A percentile compares a stretch with the other conserved stretches of the same genome.
These are phyloP conservation scores for Parazoanthus swiftii DNA, from an alignment of 92 coral and sea anemone genomes.

Conservation along the genomic window DNA sequence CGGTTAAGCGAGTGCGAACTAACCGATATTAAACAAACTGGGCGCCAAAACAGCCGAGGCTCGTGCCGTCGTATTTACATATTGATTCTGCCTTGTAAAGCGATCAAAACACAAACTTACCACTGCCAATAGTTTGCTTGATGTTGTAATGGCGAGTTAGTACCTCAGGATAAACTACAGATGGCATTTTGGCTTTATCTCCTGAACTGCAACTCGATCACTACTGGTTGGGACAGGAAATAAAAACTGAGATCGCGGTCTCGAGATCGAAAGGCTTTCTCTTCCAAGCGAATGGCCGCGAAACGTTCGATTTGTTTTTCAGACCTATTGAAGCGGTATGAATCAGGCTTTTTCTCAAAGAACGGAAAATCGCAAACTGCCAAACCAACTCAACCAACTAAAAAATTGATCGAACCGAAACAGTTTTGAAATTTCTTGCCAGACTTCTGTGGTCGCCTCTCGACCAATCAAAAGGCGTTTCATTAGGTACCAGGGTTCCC, in stretches of 20 bases:
- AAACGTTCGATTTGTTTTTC: background rate
- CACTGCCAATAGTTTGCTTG: constrained; percentile 94
- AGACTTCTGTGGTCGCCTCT: background rate
- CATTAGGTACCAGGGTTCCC: constrained; percentile 10
- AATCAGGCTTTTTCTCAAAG: background rate
- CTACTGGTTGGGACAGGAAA: background rate
- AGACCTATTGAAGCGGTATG: background rate
- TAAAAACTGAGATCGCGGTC: constrained; percentile 2
- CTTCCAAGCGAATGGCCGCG: background rate
- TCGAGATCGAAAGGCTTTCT: background rate
- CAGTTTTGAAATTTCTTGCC: constrained; percentile 26
- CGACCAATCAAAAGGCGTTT: constrained; percentile 38
- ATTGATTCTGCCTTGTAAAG: background rate
- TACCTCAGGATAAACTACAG: constrained; percentile 81
- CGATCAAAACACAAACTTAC: constrained; percentile 56
- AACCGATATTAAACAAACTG: too few relatives aligned
- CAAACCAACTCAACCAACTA: background rate
- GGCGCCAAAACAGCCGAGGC: too few relatives aligned
- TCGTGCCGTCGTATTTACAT: too few relatives aligned
- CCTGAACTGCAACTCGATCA: background rate
- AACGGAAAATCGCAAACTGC: background rate
- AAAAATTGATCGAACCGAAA: background rate
- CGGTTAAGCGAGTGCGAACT: too few relatives aligned
- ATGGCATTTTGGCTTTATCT: constrained; percentile 73
- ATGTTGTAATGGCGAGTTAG: constrained; percentile 79